phyloP scores from a whole-genome alignment of 2,113 vertebrate species.

The Petroica traversi region DNA sequence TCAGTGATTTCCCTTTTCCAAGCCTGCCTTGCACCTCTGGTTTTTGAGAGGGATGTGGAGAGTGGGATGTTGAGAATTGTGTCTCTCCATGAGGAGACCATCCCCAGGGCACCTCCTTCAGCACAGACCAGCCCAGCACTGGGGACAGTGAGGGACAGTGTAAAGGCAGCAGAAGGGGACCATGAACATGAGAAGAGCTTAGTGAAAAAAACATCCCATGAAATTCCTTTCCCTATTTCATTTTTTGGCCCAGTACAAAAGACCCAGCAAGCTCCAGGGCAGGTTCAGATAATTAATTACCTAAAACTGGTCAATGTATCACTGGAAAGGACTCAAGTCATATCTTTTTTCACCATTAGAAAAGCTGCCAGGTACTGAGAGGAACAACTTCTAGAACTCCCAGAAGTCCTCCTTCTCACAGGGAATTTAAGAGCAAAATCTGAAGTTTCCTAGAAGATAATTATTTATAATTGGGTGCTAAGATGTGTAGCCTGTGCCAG shows the following conservation, averaged over 20 bases:
- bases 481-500: background rate
- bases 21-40: too few relatives aligned
- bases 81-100: background rate
- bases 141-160: fast-evolving
- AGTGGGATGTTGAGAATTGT: fast-evolving
- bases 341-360: background rate
- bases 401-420: background rate
- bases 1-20: background rate
- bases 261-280: background rate
- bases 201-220: background rate
- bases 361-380: background rate
- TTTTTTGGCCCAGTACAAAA: background rate
- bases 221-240: background rate
- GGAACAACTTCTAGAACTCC: background rate
- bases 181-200: background rate
- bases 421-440: background rate
- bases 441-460: background rate
- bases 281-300: background rate
- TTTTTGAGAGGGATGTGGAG: background rate
- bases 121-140: fast-evolving
- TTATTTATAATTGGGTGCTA: background rate
- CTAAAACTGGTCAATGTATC: background rate
- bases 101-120: fast-evolving
- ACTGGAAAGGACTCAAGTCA: background rate
- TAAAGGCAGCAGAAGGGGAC: background rate